Percentiles rank a stretch among this genome's conserved stretches.
These are phyloP conservation scores for Limenitis camilla DNA, from an alignment of 2,888 invertebrate genomes.

Conservation along the genomic window DNA sequence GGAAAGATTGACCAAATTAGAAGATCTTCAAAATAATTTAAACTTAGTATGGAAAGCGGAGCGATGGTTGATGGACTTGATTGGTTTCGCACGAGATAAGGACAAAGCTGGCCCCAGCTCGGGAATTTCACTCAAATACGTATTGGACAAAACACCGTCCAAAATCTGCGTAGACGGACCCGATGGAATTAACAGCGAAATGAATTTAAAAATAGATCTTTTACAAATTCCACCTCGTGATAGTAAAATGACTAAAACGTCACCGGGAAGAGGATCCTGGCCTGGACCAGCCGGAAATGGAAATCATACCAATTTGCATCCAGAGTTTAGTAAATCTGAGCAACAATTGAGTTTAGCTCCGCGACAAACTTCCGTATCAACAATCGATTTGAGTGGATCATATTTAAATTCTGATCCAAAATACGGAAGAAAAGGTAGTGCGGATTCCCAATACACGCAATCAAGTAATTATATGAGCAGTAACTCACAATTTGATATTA, in stretches of 20 bases:
- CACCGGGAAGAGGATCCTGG: conserved; percentile 88
- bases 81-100: conserved; percentile 91
- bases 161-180: conserved; percentile 41
- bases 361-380: conserved; percentile 67
- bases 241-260: conserved; percentile 82
- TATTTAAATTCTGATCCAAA: conserved; percentile 68
- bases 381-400: conserved; percentile 68
- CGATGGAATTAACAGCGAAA: conserved; percentile 61
- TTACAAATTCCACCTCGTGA: conserved; percentile 82
- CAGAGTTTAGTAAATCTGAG: conserved; percentile 89
- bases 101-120: conserved; percentile 61
- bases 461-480: conserved; percentile 56
- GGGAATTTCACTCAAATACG: conserved; percentile 63
- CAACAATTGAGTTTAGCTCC: conserved; percentile 78
- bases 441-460: conserved; percentile 74
- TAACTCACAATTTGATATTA: conserved; percentile 63
- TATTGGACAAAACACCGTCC: conserved; percentile 52
- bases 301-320: conserved; percentile 68
- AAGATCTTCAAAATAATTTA: conserved; percentile 88
- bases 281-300: conserved; percentile 83
- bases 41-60: conserved; percentile 95
- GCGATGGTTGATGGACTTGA: conserved; percentile 97
- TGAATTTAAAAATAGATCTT: conserved; percentile 60
- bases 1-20: conserved; percentile 85
- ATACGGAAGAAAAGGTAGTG: conserved; percentile 73